A percentile compares a stretch with the other conserved stretches of the same genome.
Evolutionary conservation across 2,797 vertebrate genomes (phyloP).

Genomic region (Sebastes kiyomatsui): DNA sequence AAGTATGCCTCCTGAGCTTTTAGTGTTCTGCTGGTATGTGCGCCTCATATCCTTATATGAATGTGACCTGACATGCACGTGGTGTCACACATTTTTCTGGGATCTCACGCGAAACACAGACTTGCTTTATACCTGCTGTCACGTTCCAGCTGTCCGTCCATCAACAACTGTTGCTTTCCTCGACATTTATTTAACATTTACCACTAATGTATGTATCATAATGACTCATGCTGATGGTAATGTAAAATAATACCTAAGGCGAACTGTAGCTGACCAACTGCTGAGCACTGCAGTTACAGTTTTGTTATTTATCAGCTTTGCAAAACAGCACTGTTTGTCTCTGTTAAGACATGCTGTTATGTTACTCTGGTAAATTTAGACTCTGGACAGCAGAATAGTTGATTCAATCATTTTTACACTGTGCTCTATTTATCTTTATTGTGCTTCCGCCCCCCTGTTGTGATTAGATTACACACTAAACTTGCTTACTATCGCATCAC

Average conservation of each 20-base stretch:
- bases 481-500: neutral
- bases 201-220: neutral
- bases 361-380: slow-evolving; percentile 4
- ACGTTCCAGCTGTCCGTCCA: slow-evolving; percentile 20
- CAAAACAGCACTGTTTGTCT: neutral
- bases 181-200: neutral
- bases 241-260: neutral
- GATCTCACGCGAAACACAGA: neutral
- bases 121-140: slow-evolving; percentile 11
- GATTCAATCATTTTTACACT: neutral
- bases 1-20: neutral
- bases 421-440: neutral
- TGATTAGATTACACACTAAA: neutral
- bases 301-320: slow-evolving; percentile 2
- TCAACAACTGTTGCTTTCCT: slow-evolving; percentile 12
- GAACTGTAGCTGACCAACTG: neutral
- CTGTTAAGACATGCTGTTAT: neutral
- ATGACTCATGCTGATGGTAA: neutral
- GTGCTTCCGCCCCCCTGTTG: neutral
- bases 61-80: slow-evolving; percentile 13
- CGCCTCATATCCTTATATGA: neutral
- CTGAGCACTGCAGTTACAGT: neutral
- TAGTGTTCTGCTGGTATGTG: neutral
- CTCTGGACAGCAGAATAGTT: neutral
- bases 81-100: neutral